Conservation (phyloP, 2,888 invertebrate species). For the Lottia gigantea region DNA sequence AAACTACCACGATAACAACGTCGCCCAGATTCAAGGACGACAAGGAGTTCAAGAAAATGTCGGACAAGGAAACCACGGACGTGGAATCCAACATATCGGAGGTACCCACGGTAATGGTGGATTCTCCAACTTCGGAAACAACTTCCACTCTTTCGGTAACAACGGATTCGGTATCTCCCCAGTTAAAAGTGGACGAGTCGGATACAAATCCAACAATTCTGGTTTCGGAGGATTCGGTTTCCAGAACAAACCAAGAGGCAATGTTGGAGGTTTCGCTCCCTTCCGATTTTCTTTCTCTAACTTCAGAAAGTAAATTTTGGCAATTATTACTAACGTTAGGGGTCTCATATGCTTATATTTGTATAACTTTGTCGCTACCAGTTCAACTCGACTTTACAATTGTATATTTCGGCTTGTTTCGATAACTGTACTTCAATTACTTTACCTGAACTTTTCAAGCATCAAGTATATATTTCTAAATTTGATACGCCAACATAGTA, state of each 20-base stretch:
- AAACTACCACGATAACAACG: slow-evolving; percentile 20
- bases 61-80: background rate
- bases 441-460: too few relatives aligned
- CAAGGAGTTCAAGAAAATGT: slow-evolving; percentile 23
- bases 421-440: too few relatives aligned
- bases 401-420: too few relatives aligned
- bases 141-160: background rate
- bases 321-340: too few relatives aligned
- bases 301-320: too few relatives aligned
- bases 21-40: slow-evolving; percentile 13
- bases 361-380: too few relatives aligned
- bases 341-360: too few relatives aligned
- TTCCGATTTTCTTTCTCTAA: too few relatives aligned
- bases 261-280: background rate
- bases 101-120: slow-evolving; percentile 14
- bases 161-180: slow-evolving; percentile 11
- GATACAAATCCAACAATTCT: background rate
- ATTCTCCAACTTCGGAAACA: slow-evolving; percentile 10
- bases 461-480: too few relatives aligned
- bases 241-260: background rate
- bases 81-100: background rate
- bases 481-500: too few relatives aligned
- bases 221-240: background rate
- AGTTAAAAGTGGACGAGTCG: background rate
- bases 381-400: too few relatives aligned